phyloP scores from a whole-genome alignment of 1,140 invertebrate species.

The Sarcophaga peregrina region DNA sequence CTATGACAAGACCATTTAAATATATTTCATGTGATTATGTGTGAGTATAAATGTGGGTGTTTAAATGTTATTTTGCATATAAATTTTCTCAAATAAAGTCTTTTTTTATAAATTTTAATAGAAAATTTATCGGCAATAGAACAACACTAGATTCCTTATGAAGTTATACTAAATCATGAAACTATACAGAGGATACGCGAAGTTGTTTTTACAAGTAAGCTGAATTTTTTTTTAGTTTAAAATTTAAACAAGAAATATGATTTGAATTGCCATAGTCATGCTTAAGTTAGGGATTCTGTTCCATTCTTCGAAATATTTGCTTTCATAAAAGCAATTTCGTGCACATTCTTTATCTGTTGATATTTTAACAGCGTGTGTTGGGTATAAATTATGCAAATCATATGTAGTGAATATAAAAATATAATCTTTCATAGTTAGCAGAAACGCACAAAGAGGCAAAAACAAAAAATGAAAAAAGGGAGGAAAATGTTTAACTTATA shows the following conservation, averaged over 20 bases:
- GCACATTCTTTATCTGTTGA: background rate
- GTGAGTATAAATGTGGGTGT: background rate
- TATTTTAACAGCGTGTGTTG: background rate
- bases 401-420: background rate
- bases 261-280: no score
- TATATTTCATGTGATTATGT: background rate
- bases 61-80: background rate
- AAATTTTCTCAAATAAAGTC: background rate
- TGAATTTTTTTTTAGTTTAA: no score
- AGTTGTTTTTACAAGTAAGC: no score
- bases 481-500: no score
- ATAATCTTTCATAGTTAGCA: background rate
- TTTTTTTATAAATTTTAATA: background rate
- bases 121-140: background rate
- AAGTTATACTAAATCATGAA: no score
- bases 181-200: no score
- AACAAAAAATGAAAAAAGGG: no score
- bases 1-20: background rate
- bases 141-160: no score
- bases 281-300: no score
- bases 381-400: slow-evolving; percentile 5
- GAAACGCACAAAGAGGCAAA: no score
- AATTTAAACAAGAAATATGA: no score
- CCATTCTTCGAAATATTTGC: no score
- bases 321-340: background rate